Evolutionary conservation across 2,113 vertebrate species (phyloP).

Genomic region (Condylura cristata): DNA sequence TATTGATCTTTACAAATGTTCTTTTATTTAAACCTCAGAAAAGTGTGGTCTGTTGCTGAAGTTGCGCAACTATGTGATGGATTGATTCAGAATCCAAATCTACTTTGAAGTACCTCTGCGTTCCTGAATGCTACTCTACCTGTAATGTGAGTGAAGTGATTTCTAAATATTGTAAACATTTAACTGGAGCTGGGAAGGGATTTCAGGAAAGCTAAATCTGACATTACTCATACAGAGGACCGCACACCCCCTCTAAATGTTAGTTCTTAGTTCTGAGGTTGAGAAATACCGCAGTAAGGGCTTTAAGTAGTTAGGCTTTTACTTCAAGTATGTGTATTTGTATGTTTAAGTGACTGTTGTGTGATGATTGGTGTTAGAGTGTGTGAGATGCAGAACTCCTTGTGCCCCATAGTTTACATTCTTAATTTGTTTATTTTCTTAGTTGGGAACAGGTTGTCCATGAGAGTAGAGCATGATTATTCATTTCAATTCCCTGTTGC

Average conservation of each 20-base stretch:
- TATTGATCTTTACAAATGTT: constrained; percentile 14
- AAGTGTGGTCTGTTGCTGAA: not conserved
- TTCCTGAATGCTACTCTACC: not conserved
- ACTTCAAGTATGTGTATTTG: not conserved
- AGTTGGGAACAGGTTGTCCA: not conserved
- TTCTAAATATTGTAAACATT: constrained; percentile 29
- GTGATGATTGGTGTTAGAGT: not conserved
- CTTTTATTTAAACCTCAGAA: constrained; percentile 18
- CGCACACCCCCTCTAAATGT: not conserved
- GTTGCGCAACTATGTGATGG: not conserved
- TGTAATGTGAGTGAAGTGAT: not conserved
- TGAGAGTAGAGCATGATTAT: not conserved
- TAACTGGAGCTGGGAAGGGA: not conserved
- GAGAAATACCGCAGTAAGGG: not conserved
- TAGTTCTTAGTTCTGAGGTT: not conserved
- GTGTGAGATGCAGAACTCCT: not conserved
- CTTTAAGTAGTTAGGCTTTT: constrained; percentile 11
- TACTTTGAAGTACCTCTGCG: not conserved
- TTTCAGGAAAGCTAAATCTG: not conserved
- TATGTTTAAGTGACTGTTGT: not conserved
- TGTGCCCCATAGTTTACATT: not conserved
- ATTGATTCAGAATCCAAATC: constrained; percentile 15
- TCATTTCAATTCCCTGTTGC: not conserved
- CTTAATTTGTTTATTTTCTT: not conserved
- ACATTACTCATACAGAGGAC: not conserved